Evolutionary conservation across 2,113 vertebrate genomes (phyloP), one percentile per base, ranked within the genome.

Genomic region (Echinops telfairi): DNA sequence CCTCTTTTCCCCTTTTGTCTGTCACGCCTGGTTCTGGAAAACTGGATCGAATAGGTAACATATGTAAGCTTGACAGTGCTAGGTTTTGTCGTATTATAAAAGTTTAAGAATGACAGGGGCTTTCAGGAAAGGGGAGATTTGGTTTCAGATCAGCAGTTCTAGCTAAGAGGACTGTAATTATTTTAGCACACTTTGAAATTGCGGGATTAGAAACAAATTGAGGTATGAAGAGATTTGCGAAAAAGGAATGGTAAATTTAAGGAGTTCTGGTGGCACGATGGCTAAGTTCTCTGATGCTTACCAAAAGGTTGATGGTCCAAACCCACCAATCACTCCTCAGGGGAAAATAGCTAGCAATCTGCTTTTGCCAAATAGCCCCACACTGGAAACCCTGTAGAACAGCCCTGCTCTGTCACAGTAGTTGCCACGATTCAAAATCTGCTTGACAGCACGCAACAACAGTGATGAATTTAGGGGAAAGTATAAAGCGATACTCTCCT

Each of bases 111-210:
- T 70, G 36, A 22, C 31, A 7, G 38, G 8, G 29, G 40, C 81
- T 83, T 57, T 27, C 73, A 71, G 29, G 43, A 36, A 87, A 38
- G 33, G 19, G 40, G 38, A 89, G 31, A 83, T 60, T 57, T n/a
- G 31, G 3, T 83, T 75, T 38, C 64, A 71, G n/a, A 22, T 31
- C 6, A 2, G 17, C 0, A 3, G 23, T 75, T 91, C 83, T 60
- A 31, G 47, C 20, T n/a, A 64, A 58, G 5, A 14, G 6, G 33
- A 43, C 20, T 89, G 27, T 62, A 62, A 38, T 81, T 60, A 82
- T 23, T 87, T 94, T 47, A 25, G 31, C 29, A 43, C 33, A 90
- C 77, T 77, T 83, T 88, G 62, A 94, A 71, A 86, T 77, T 58
- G 14, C 60, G 87, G 38, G 20, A 20, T 88, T n/a, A 78, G 43